These are phyloP conservation scores for Lasioglossum lativentre DNA, from an alignment of 2,888 invertebrate species.

Conservation along the genomic window DNA sequence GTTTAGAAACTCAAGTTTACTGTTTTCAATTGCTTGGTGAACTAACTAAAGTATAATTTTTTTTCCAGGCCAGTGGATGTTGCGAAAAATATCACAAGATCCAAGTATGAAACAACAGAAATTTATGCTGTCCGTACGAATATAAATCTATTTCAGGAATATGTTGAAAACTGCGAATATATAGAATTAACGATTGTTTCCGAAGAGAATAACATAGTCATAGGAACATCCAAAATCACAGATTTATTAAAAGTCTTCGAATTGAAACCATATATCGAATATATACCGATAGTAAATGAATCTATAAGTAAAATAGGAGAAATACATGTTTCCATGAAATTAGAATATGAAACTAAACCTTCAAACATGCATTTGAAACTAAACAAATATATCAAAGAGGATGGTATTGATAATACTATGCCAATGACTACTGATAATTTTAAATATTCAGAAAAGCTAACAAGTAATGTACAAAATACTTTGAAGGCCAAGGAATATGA, in stretches of 20 bases:
- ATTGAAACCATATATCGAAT: slow-evolving; percentile 74
- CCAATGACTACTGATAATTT: slow-evolving; percentile 25
- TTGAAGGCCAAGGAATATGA: slow-evolving; percentile 54
- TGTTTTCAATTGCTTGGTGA: background rate
- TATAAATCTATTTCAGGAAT: slow-evolving; percentile 79
- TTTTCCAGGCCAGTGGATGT: slow-evolving; percentile 76
- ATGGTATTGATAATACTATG: slow-evolving; percentile 32
- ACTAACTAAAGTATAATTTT: slow-evolving; percentile 1
- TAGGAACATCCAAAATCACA: slow-evolving; percentile 77
- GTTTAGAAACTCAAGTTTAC: background rate
- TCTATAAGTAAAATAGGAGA: slow-evolving; percentile 79
- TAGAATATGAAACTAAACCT: slow-evolving; percentile 63
- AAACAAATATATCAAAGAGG: slow-evolving; percentile 48
- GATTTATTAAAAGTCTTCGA: slow-evolving; percentile 77
- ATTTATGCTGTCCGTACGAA: slow-evolving; percentile 81
- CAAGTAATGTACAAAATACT: slow-evolving; percentile 10
- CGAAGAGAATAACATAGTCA: slow-evolving; percentile 72
- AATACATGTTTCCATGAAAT: slow-evolving; percentile 77
- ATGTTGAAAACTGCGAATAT: slow-evolving; percentile 81
- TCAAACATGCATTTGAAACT: slow-evolving; percentile 49
- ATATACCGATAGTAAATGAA: slow-evolving; percentile 78
- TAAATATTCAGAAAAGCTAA: slow-evolving; percentile 20
- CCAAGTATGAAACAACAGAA: slow-evolving; percentile 69
- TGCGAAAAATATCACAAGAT: slow-evolving; percentile 64
- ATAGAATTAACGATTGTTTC: slow-evolving; percentile 78